Base-by-base conservation (phyloP, 2,888 invertebrate species). In the Piscicola geometra region DNA sequence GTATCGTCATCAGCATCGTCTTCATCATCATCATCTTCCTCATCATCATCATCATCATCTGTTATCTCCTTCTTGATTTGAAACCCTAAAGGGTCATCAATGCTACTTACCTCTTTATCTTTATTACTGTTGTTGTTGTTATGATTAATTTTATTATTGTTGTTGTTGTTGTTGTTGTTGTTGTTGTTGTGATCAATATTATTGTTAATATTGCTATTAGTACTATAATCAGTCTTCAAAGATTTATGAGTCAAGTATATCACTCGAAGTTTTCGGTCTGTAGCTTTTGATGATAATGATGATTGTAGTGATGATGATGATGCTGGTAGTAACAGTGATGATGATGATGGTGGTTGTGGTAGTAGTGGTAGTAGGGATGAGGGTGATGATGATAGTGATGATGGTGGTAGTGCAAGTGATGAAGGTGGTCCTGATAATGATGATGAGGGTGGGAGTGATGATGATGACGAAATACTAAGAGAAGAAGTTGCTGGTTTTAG, bases 381-480 rank as follows among this genome's bases (percentile, higher is more conserved):
- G 12, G 50, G 50, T 47, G 71, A 50, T 52, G 71, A 28, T 47
- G 71, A 71, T 12, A 30, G 50, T 21, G 30, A 71, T 5, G 71
- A 41, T 3, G 50, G 32, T 35, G 52, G 5, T 30, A 30, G 2
- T 47, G 50, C 18, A 12, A 56, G 52, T 75, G 69, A 64, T 72
- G 25, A 25, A n/a, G 52, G 28, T 47, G 32, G 28, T 21, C 56
- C 12, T 75, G 70, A 70, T 75, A 33, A 41, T 70, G 70, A 50
- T 70, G 35, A n/a, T 32, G 69, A 35, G 21, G 69, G 35, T 35
- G 35, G 28, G 32, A 35, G 1, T 2, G 69, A 18, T 2, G 69
- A 33, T 3, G 71, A 71, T 1, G 71, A 52, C 3, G 50, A 71
- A 25, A 33, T 41, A 15, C 41, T 41, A 41, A 15, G 41, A 41